Percentiles rank a stretch among this genome's conserved stretches.
phyloP scores from a whole-genome alignment of 2,113 vertebrate species.

The Zosterops japonicus region DNA sequence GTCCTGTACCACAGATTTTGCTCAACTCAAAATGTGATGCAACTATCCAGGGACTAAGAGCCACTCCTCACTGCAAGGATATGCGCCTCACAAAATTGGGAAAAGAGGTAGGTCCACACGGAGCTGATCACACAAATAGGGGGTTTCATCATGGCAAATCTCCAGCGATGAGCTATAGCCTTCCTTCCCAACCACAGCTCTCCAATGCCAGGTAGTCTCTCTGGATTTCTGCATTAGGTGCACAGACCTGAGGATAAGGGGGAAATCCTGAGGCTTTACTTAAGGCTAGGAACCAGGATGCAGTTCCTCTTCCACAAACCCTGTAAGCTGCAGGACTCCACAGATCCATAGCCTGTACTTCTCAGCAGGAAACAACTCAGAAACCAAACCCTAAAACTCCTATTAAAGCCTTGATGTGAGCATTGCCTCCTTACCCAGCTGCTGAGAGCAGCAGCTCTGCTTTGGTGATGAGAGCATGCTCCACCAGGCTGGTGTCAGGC shows the following conservation, averaged over 20 bases:
- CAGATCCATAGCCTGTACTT: neutral
- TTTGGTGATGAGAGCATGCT: rapidly evolving
- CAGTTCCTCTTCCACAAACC: neutral
- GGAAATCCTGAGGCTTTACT: neutral
- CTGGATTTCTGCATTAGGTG: neutral
- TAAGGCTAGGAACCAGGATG: neutral
- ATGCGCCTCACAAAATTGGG: rapidly evolving
- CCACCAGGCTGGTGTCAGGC: neutral
- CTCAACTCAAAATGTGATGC: neutral
- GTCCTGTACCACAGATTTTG: neutral
- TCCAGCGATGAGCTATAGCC: neutral
- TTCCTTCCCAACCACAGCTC: neutral
- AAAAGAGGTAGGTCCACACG: neutral
- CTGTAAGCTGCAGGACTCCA: neutral
- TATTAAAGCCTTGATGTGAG: rapidly evolving
- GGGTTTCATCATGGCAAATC: neutral
- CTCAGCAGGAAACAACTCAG: neutral
- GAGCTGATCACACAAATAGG: rapidly evolving
- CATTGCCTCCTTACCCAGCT: neutral
- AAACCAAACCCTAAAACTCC: neutral
- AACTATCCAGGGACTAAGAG: neutral
- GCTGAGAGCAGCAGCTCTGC: neutral
- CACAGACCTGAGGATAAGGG: neutral
- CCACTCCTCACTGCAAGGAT: neutral
- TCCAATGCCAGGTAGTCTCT: neutral